Evolutionary conservation across 2,888 invertebrate species (phyloP), one percentile per base, ranked within the genome.

Genomic region (Lycophotia porphyrea): DNA sequence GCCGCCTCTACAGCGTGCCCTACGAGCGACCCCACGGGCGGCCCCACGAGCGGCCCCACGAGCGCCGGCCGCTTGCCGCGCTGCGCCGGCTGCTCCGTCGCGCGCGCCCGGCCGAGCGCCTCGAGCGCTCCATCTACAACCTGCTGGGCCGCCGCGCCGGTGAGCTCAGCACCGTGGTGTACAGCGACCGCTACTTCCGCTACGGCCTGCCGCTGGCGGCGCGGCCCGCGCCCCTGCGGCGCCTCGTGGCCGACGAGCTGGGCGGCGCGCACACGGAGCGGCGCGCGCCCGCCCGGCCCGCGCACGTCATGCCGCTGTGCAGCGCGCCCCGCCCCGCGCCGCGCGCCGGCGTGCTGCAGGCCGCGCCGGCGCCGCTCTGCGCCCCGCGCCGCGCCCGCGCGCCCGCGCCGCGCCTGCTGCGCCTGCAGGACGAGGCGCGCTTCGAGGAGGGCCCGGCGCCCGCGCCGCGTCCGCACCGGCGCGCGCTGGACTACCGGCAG

Each of bases 101-200:
- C 82, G 84, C 87, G 86, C 88, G 88, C 74, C 84, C 85, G 71
- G 87, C 81, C 44, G 82, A 73, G 42, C 84, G 86, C 80, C 84
- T 84, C 49, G 85, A 88, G 78, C 90, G 89, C 87, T 84, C 91
- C 82, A 85, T 93, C 69, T 91, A 91, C 91, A 90, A 91, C 90
- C 87, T 91, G 88, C 89, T 94, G 82, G 76, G 89, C 11, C 81
- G 88, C 74, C 92, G 91, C 84, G 81, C 86, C 85, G 91, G 89
- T 86, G 88, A 90, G 80, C 93, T 94, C 75, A 92, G 95, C 88
- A 94, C 94, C 84, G 94, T 94, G 81, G 95, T 96, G 47, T 96
- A 96, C 93, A 96, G 96, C 92, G 96, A 96, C 92, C 94, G 95
- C 82, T 95, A 94, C 91, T 95, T 96, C 91, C 93, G 93, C 82